Evolutionary conservation across 2,797 vertebrate species (phyloP).

Genomic region (Etheostoma nigrum): DNA sequence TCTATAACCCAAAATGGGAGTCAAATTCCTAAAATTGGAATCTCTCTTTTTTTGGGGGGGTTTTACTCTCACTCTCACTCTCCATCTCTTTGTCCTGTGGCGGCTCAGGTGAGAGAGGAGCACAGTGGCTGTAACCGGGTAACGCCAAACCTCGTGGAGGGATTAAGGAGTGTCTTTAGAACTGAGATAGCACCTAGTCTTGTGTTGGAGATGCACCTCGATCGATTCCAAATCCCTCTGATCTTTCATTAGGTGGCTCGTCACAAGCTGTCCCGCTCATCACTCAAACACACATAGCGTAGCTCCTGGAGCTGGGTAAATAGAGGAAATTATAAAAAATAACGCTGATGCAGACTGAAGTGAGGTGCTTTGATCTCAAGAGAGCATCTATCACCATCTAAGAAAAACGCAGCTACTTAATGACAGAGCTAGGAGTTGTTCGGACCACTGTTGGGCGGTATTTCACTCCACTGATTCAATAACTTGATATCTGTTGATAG

Average conservation of each 20-base stretch:
- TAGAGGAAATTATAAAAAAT: slow-evolving; percentile 46
- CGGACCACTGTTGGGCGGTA: background rate
- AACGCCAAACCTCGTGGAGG: slow-evolving; percentile 28
- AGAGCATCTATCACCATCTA: slow-evolving; percentile 35
- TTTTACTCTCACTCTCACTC: slow-evolving; percentile 5
- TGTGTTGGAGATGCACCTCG: slow-evolving; percentile 49
- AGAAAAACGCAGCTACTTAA: slow-evolving; percentile 31
- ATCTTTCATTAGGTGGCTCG: slow-evolving; percentile 71
- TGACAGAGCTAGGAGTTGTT: slow-evolving; percentile 4
- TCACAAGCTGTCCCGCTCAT: slow-evolving; percentile 62
- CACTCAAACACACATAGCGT: slow-evolving; percentile 19
- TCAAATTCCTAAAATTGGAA: slow-evolving; percentile 79
- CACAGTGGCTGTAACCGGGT: slow-evolving; percentile 35
- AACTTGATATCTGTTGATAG: background rate
- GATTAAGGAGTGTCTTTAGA: slow-evolving; percentile 64
- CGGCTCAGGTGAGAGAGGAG: slow-evolving; percentile 53
- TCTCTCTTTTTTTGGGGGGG: slow-evolving; percentile 52
- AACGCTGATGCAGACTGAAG: slow-evolving; percentile 24
- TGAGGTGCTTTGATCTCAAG: slow-evolving; percentile 43
- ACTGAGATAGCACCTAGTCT: slow-evolving; percentile 53
- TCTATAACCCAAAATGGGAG: slow-evolving; percentile 83
- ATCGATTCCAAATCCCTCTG: slow-evolving; percentile 67
- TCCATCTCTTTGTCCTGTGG: slow-evolving; percentile 46
- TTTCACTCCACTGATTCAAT: background rate
- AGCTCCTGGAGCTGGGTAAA: slow-evolving; percentile 36